Percentiles rank a stretch among this genome's conserved stretches.
Evolutionary conservation across 2,797 vertebrate species (phyloP).

Genomic region (Macrochelys suwanniensis): DNA sequence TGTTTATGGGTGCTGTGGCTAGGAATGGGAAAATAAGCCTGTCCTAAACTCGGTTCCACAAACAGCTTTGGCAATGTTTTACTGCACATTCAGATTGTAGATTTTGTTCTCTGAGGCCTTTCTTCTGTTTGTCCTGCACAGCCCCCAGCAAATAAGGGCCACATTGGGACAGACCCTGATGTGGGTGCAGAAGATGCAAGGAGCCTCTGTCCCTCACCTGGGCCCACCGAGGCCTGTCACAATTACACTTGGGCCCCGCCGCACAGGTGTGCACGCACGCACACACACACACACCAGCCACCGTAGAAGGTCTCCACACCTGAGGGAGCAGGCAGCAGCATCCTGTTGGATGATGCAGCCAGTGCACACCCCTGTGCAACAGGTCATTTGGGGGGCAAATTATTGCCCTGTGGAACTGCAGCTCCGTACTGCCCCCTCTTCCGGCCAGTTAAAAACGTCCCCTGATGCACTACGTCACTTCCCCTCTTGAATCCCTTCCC

Average conservation of each 20-base stretch:
- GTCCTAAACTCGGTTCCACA: neutral
- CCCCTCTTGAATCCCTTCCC: neutral
- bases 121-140: neutral
- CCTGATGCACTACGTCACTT: accelerated
- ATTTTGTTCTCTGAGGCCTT: neutral
- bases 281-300: accelerated
- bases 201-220: neutral
- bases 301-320: accelerated
- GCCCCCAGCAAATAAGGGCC: neutral
- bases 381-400: too few species aligned
- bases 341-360: accelerated
- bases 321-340: accelerated
- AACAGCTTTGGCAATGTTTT: neutral
- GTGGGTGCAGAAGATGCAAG: neutral
- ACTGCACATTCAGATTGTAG: neutral
- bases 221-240: neutral
- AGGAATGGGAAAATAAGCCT: neutral
- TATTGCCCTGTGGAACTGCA: too few species aligned
- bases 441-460: accelerated
- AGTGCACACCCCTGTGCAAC: too few species aligned
- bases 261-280: accelerated
- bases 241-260: neutral
- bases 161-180: neutral
- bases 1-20: conserved; percentile 36
- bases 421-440: accelerated